Conservation (phyloP, 2,797 vertebrate genomes). For the Centropyge bicolor region DNA sequence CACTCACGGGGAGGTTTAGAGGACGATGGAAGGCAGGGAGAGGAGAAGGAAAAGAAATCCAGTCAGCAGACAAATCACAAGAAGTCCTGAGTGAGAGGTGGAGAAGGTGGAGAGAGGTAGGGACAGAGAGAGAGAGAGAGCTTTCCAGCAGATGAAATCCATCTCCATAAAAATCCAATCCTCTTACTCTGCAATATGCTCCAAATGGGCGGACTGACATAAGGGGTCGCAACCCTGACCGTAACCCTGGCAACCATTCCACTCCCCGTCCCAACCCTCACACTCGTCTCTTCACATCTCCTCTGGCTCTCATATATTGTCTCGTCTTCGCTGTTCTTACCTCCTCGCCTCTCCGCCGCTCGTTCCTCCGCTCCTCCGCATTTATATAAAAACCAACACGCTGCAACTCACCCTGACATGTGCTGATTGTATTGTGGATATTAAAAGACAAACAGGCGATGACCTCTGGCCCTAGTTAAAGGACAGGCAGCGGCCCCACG, state of each 20-base stretch:
- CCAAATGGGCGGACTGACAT: conserved; percentile 76
- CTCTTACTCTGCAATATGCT: conserved; percentile 76
- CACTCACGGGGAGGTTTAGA: not conserved
- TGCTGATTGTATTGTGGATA: conserved; percentile 31
- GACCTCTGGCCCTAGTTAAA: conserved; percentile 51
- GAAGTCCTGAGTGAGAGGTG: not conserved
- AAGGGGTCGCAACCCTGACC: conserved; percentile 64
- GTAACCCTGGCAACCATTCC: conserved; percentile 76
- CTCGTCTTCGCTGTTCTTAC: conserved; percentile 15
- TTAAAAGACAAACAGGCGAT: conserved; percentile 36
- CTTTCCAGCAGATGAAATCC: conserved; percentile 72
- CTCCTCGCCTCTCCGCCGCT: not conserved
- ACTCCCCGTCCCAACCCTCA: conserved; percentile 28
- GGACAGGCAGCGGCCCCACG: not conserved
- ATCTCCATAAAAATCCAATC: conserved; percentile 78
- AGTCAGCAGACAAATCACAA: not conserved
- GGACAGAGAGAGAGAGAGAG: conserved; percentile 19
- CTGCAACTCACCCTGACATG: conserved; percentile 15
- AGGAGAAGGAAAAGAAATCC: not conserved
- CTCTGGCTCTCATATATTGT: conserved; percentile 23
- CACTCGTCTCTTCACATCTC: conserved; percentile 13
- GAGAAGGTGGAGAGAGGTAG: conserved; percentile 28
- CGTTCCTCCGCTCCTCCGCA: conserved; percentile 7
- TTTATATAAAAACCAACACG: conserved; percentile 42
- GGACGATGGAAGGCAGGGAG: not conserved